Conservation (phyloP, 30 jellyfish, hydroid and myxozoan genomes). For the Morbakka virulenta region DNA sequence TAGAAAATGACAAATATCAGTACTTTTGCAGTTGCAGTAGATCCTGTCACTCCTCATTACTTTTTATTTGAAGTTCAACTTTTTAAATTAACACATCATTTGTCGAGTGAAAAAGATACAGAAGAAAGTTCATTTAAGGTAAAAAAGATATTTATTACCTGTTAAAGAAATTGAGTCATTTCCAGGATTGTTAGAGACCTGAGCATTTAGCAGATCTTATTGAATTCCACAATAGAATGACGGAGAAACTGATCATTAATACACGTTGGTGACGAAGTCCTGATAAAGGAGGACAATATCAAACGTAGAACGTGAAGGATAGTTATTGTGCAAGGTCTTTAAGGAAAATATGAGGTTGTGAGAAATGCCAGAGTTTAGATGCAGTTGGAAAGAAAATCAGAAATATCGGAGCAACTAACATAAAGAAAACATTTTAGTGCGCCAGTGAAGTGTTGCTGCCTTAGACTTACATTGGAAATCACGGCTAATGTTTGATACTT, state of each 20-base stretch:
- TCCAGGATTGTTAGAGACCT: too few relatives aligned
- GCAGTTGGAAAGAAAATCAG: neutral
- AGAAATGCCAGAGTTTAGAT: neutral
- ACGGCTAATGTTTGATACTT: neutral
- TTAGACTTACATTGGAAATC: neutral
- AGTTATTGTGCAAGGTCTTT: neutral
- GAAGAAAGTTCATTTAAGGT: too few relatives aligned
- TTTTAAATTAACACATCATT: neutral
- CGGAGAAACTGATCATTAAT: neutral
- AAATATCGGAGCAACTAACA: neutral
- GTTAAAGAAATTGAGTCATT: too few relatives aligned
- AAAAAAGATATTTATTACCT: too few relatives aligned
- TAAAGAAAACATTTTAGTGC: neutral
- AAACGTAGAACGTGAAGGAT: neutral
- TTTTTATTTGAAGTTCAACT: neutral
- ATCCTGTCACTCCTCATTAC: neutral
- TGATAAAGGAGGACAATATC: neutral
- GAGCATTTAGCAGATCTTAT: too few relatives aligned
- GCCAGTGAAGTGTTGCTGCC: neutral
- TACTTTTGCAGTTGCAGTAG: neutral
- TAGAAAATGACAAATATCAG: neutral
- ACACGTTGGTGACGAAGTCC: neutral
- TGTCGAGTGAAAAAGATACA: neutral
- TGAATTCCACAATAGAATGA: too few relatives aligned
- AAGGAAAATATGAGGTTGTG: neutral